These are phyloP conservation scores for Leptobrachium leishanense DNA, from an alignment of 2,113 vertebrate species.

Conservation along the genomic window DNA sequence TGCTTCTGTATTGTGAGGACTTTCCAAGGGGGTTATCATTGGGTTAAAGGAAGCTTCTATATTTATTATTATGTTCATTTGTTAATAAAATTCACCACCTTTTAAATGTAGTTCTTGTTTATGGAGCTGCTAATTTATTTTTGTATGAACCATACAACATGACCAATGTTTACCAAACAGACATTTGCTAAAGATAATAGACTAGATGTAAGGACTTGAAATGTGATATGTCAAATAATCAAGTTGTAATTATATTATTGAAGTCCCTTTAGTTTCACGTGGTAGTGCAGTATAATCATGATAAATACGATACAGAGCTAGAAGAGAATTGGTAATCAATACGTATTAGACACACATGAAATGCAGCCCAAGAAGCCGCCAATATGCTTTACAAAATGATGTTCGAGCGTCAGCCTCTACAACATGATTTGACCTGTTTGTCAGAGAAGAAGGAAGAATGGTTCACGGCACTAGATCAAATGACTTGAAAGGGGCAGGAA, in stretches of 20 bases:
- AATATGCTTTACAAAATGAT: not conserved
- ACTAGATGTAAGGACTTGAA: conserved; percentile 9
- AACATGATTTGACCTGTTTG: not conserved
- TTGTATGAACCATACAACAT: not conserved
- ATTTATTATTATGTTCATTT: no score
- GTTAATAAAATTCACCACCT: no score
- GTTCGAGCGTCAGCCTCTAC: not conserved
- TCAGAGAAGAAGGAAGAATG: not conserved
- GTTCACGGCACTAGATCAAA: not conserved
- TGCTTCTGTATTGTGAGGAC: no score
- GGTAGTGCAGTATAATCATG: conserved; percentile 21
- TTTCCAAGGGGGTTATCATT: no score
- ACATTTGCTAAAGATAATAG: conserved; percentile 28
- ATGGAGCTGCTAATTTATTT: not conserved
- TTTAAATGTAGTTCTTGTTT: no score
- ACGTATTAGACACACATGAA: conserved; percentile 37
- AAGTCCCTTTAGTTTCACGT: conserved; percentile 5
- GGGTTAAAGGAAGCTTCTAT: no score
- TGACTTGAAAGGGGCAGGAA: not conserved
- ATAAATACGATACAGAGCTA: conserved; percentile 13
- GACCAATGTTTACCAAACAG: not conserved
- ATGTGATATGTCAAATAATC: conserved; percentile 25
- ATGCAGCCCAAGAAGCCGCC: conserved; percentile 3
- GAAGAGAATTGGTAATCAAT: conserved; percentile 26
- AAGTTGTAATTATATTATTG: conserved; percentile 10